These are phyloP conservation scores for Scaptomyza hsui DNA, from an alignment of 1,140 invertebrate species.

Conservation along the genomic window DNA sequence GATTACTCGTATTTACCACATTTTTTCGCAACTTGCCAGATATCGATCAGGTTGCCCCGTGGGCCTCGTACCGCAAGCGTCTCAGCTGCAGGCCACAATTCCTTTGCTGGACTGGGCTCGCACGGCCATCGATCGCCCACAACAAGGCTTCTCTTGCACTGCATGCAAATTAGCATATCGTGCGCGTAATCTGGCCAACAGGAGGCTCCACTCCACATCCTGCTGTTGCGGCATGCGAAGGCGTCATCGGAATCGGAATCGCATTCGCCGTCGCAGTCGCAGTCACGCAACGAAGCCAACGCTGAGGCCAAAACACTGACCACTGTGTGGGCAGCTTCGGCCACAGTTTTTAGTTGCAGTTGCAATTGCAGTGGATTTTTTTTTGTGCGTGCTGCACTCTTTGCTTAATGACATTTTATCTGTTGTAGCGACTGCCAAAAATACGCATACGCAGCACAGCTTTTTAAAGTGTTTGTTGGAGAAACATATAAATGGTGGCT, in stretches of 20 bases:
- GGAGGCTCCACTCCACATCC: conserved; percentile 63
- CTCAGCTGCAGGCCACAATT: conserved; percentile 5
- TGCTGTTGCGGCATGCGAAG: conserved; percentile 79
- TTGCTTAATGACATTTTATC: conserved; percentile 82
- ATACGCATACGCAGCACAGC: conserved; percentile 16
- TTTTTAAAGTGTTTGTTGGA: conserved; percentile 47
- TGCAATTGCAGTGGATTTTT: conserved; percentile 13
- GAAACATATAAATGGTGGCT: conserved; percentile 3
- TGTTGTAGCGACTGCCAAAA: conserved; percentile 40
- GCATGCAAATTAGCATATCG: conserved; percentile 81
- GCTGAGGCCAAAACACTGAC: conserved; percentile 41
- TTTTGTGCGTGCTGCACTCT: conserved; percentile 71
- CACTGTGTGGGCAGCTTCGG: conserved; percentile 69
- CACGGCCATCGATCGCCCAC: conserved; percentile 74
- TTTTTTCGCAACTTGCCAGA: conserved; percentile 59
- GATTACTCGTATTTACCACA: conserved; percentile 81
- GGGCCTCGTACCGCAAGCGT: conserved; percentile 22
- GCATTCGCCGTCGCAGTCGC: conserved; percentile 14
- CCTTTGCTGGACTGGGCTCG: conserved; percentile 33
- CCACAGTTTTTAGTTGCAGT: not conserved
- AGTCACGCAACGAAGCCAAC: conserved; percentile 58
- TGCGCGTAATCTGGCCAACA: conserved; percentile 79
- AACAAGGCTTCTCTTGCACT: conserved; percentile 55
- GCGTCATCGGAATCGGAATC: conserved; percentile 53
- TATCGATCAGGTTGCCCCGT: conserved; percentile 66